Base-by-base conservation (phyloP, 2,888 invertebrate species). In the Erebia aethiops region DNA sequence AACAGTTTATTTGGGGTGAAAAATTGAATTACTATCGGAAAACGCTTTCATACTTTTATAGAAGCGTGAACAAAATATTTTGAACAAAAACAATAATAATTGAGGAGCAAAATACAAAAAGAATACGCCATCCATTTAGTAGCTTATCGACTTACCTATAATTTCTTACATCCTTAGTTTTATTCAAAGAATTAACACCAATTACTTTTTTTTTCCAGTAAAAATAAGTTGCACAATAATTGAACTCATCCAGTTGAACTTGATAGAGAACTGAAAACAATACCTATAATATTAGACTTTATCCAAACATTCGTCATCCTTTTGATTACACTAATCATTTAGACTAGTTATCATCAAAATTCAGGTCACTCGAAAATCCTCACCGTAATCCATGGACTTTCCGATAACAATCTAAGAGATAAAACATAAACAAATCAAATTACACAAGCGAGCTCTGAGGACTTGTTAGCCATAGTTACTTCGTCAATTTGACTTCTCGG, bases 401-500 rank as follows among this genome's bases (percentile, higher is more conserved):
- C 54, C 54, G 16, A 57, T 62, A 65, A 66, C 51, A 56, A 58
- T 61, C 35, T 66, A 56, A 62, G 43, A 56, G 49, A 73, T 70
- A 46, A 66, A 69, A 66, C 13, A 49, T 64, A 61, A 65, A 75
- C 67, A 76, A 78, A 77, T 78, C 74, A 76, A 77, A 78, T 77
- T 76, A 76, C 71, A 76, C 73, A 73, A 73, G 77, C 77, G 75
- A 77, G 76, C 77, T 80, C 70, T 75, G 73, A 79, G 77, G 79
- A 77, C 80, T 82, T 77, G 82, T 82, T 83, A 80, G 82, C 71
- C 72, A 77, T 86, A 84, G 82, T 87, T 86, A 82, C 81, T 83
- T 79, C 82, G 84, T 86, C 87, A 87, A 86, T 86, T 87, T 86
- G 85, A 88, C 85, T 89, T 86, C 87, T 83, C 83, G 82, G 84